Conservation (phyloP, 37 sponge, comb jelly and placozoan species). For the Halisarca cf. caerulea region DNA sequence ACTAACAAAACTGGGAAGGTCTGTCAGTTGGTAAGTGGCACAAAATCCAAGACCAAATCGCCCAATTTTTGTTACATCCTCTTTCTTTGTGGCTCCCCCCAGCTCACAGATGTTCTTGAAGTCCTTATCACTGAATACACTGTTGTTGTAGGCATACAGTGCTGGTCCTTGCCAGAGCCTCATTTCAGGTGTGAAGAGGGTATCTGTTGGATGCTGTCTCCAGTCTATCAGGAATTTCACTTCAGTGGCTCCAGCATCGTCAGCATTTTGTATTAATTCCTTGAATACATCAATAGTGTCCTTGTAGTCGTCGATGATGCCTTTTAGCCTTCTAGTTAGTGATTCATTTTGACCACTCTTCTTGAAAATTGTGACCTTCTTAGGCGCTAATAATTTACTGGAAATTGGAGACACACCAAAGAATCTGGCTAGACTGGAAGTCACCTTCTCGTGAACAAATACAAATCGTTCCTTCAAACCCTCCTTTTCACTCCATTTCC, state of each 20-base stretch:
- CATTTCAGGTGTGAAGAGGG: slow-evolving; percentile 58
- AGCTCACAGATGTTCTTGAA: slow-evolving; percentile 81
- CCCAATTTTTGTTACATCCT: slow-evolving; percentile 71
- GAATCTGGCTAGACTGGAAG: slow-evolving; percentile 31
- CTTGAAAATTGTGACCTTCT: slow-evolving; percentile 10
- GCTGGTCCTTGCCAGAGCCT: slow-evolving; percentile 87
- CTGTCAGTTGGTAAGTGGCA: slow-evolving; percentile 75
- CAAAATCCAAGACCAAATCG: slow-evolving; percentile 89
- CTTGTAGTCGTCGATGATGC: slow-evolving; percentile 68
- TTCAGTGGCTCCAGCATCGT: slow-evolving; percentile 81
- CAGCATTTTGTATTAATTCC: slow-evolving; percentile 90
- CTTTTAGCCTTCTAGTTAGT: slow-evolving; percentile 62
- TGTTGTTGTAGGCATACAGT: slow-evolving; percentile 70
- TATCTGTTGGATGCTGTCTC: slow-evolving; percentile 48
- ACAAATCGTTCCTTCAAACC: slow-evolving; percentile 3
- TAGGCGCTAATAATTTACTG: slow-evolving; percentile 51
- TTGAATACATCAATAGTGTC: slow-evolving; percentile 76
- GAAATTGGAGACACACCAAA: slow-evolving; percentile 64
- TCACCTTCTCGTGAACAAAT: slow-evolving; percentile 41
- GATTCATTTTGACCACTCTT: slow-evolving; percentile 30
- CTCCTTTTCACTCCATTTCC: slow-evolving; percentile 1
- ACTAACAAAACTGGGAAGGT: slow-evolving; percentile 88
- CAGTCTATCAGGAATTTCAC: slow-evolving; percentile 82
- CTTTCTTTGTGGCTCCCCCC: slow-evolving; percentile 71
- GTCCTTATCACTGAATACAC: slow-evolving; percentile 72